Conservation (phyloP, 2,797 vertebrate species). For the Aulostomus chinensis region DNA sequence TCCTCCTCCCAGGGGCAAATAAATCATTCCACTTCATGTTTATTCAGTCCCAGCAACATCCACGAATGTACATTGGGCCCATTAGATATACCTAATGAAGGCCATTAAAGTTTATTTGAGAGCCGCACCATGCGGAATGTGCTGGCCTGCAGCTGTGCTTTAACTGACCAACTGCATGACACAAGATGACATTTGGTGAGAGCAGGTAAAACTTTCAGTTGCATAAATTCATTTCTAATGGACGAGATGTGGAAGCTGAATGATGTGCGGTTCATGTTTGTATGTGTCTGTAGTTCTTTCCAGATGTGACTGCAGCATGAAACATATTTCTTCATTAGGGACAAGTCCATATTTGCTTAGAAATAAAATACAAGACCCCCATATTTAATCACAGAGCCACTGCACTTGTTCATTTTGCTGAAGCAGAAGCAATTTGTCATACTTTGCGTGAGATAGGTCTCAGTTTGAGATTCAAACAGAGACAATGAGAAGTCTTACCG, state of each 20-base stretch:
- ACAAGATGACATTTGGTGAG: constrained; percentile 15
- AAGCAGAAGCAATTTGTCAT: constrained; percentile 62
- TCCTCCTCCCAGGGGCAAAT: neutral
- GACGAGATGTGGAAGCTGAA: constrained; percentile 10
- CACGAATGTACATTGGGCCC: constrained; percentile 21
- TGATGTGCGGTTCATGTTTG: neutral
- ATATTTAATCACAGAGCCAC: constrained; percentile 44
- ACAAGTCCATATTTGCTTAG: constrained; percentile 50
- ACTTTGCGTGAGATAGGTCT: constrained; percentile 49
- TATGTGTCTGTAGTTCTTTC: no score
- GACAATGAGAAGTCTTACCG: constrained; percentile 55
- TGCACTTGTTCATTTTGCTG: constrained; percentile 32
- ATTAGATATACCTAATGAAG: constrained; percentile 27
- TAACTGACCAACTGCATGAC: no score
- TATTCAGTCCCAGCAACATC: constrained; percentile 5
- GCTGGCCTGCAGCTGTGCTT: no score
- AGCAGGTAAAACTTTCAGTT: constrained; percentile 27
- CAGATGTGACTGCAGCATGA: neutral
- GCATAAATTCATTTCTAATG: constrained; percentile 35
- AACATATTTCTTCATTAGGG: constrained; percentile 27
- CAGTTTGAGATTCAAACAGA: constrained; percentile 44
- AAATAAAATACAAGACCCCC: constrained; percentile 27
- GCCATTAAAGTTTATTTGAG: constrained; percentile 4
- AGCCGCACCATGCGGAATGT: constrained; percentile 4
- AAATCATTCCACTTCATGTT: constrained; percentile 14